Conservation (phyloP, 2,888 invertebrate genomes). For the Oeneis ivallda region DNA sequence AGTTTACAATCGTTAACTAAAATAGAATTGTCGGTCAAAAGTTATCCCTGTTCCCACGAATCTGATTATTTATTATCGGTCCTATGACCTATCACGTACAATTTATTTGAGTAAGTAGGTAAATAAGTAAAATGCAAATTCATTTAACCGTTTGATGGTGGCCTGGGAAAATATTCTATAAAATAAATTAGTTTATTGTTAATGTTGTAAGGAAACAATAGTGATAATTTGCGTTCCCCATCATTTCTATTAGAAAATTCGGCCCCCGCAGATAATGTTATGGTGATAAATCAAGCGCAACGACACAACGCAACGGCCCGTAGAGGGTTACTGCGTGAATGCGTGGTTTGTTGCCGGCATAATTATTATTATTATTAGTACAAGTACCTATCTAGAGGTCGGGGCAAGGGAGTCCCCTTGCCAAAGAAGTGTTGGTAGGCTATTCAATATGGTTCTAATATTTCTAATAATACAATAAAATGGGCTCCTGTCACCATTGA, state of each 20-base stretch:
- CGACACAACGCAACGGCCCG: conserved; percentile 38
- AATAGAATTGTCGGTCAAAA: conserved; percentile 7
- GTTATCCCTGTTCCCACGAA: not conserved
- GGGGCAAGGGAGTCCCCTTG: too few relatives aligned
- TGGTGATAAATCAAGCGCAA: conserved; percentile 58
- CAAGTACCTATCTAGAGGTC: not conserved
- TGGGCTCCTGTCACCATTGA: too few relatives aligned
- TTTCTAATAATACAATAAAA: too few relatives aligned
- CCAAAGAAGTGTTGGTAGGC: too few relatives aligned
- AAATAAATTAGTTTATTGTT: conserved; percentile 45
- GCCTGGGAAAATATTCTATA: conserved; percentile 41
- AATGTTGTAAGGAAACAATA: conserved; percentile 54
- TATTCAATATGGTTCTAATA: too few relatives aligned
- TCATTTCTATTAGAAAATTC: conserved; percentile 53
- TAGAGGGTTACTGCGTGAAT: conserved; percentile 33
- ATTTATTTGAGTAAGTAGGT: not conserved
- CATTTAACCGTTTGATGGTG: not conserved
- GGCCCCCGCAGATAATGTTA: conserved; percentile 60
- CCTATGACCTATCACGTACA: not conserved
- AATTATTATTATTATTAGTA: conserved; percentile 1
- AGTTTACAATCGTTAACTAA: conserved; percentile 10
- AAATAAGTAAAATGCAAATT: conserved; percentile 5
- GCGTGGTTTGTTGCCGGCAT: conserved; percentile 27
- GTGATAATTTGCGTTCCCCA: conserved; percentile 52
- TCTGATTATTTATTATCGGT: not conserved